Percentiles rank a stretch among this genome's conserved stretches.
phyloP scores from a whole-genome alignment of 2,797 vertebrate genomes.

The Ictinia mississippiensis region DNA sequence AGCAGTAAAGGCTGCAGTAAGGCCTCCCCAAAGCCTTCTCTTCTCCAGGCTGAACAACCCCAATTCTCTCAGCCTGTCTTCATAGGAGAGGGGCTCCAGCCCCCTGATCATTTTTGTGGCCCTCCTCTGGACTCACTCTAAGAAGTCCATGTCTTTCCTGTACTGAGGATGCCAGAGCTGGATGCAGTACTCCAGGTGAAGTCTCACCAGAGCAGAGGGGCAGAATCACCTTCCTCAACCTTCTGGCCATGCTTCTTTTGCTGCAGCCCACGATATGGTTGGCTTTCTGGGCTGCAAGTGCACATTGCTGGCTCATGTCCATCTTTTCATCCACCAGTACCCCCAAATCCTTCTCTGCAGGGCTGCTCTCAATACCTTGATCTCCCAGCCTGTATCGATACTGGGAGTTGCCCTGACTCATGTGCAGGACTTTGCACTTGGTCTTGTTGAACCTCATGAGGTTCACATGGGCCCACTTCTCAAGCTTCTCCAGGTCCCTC shows the following conservation, averaged over 20 bases:
- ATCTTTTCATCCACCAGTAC: background rate
- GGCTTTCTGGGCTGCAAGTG: background rate
- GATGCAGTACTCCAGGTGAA: background rate
- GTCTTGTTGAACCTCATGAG: background rate
- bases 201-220: background rate
- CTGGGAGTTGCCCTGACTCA: background rate
- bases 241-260: background rate
- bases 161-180: background rate
- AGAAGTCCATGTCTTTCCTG: background rate
- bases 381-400: background rate
- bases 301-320: no score
- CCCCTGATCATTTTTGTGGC: background rate
- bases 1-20: background rate
- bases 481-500: background rate
- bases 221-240: background rate
- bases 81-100: no score
- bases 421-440: background rate
- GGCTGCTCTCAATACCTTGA: background rate
- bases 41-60: no score
- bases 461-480: background rate
- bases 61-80: background rate
- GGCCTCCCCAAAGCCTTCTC: background rate
- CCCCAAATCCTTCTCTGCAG: background rate
- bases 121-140: background rate
- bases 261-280: background rate